These are phyloP conservation scores for Drosophila percnosoma DNA, from an alignment of 2,888 invertebrate genomes.

Conservation along the genomic window DNA sequence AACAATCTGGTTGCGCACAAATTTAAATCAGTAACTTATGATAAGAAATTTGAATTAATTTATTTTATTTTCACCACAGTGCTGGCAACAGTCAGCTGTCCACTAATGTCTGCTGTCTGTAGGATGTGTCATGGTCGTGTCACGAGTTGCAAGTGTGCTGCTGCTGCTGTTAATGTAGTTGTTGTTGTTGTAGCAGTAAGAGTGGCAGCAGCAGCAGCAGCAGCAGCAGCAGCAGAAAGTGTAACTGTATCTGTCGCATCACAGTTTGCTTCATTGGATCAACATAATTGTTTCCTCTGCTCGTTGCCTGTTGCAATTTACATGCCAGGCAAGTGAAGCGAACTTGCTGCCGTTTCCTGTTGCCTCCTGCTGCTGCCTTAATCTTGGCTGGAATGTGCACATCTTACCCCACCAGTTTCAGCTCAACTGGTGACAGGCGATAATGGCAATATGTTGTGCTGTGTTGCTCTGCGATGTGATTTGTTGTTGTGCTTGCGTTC, in stretches of 20 bases:
- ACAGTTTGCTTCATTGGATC: conserved; percentile 73
- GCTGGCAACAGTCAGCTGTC: conserved; percentile 18
- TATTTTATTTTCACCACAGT: conserved; percentile 6
- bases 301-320: conserved; percentile 55
- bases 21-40: neutral
- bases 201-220: neutral
- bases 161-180: neutral
- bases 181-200: neutral
- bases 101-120: conserved; percentile 5
- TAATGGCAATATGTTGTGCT: conserved; percentile 43
- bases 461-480: conserved; percentile 4
- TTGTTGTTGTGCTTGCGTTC: neutral
- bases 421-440: conserved; percentile 25
- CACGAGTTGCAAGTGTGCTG: conserved; percentile 40
- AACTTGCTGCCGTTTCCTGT: conserved; percentile 19
- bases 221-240: neutral
- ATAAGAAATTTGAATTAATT: neutral
- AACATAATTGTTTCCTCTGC: conserved; percentile 74
- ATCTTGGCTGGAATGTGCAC: conserved; percentile 26
- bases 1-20: neutral
- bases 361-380: conserved; percentile 8
- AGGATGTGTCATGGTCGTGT: conserved; percentile 59
- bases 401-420: too few relatives aligned
- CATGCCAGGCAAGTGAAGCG: conserved; percentile 53
- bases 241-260: conserved; percentile 53